Base-by-base conservation (phyloP, 1,140 invertebrate species). In the Caerostris extrusa region DNA sequence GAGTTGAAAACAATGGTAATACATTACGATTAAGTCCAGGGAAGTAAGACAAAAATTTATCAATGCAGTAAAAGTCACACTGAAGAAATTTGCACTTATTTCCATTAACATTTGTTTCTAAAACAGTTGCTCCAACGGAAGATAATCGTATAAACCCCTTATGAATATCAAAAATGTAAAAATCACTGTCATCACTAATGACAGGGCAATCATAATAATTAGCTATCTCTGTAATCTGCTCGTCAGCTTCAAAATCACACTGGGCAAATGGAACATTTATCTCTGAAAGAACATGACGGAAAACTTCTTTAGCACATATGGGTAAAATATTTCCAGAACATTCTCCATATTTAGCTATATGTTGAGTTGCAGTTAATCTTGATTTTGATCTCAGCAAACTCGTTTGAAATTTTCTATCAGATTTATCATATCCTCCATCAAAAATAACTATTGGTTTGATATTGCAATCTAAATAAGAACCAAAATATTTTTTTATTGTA, bases 111-210 rank as follows among this genome's bases (percentile, higher is more conserved):
- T 94, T 55, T 19, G 94, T 82, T 3, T 87, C 50, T 17, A 91
- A 82, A 10, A 95, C 82, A 58, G 94, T 94, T 60, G 95, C 95
- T 57, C 97, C 96, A 1, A 98, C 95, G 69, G 97, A 97, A 90
- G 97, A 96, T 82, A 98, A 97, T 0, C 98, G 98, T 93, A 99
- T 98, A 95, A 98, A 98, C 4, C 97, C 96, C 57, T 94, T 94
- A 50, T 83, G 95, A 2, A 98, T 97, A 96, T 98, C 97, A 96
- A 97, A 98, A 88, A 99, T 97, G 95, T 97, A 98, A 96, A 98
- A 99, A 96, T 99, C 98, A 3, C 98, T 99, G 96, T 99, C 98
- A 95, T 97, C 98, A 95, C 98, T 98, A 0, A 99, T 95, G 12
- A 99, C 97, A 5, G 98, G 98, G 95, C 98, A 98, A 60, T 97